Conservation (phyloP, 2,797 vertebrate species). For the Hephaestus fuliginosus region DNA sequence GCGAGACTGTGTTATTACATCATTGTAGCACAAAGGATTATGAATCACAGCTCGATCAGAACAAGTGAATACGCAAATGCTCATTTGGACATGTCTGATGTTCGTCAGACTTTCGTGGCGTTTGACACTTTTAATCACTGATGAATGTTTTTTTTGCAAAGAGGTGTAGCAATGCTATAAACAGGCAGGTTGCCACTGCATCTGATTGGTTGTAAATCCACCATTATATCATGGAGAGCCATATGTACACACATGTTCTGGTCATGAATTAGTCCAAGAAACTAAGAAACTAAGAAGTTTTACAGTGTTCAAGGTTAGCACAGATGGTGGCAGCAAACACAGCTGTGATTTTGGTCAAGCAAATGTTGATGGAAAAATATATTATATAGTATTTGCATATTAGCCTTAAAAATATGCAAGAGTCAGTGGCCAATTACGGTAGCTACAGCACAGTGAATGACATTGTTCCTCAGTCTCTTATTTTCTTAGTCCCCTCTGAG, state of each 20-base stretch:
- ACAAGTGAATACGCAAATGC: not conserved
- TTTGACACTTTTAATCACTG: not conserved
- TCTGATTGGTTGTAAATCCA: not conserved
- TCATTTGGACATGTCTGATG: not conserved
- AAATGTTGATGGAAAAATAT: not conserved
- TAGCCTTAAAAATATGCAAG: not conserved
- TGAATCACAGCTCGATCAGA: constrained; percentile 22
- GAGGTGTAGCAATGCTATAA: not conserved
- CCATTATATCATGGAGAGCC: not conserved
- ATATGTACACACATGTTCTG: constrained; percentile 1
- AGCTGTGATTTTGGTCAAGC: not conserved
- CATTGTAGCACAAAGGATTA: not conserved
- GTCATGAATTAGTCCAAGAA: constrained; percentile 14
- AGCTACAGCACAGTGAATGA: constrained; percentile 25
- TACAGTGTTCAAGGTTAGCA: not conserved
- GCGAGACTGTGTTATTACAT: constrained; percentile 8
- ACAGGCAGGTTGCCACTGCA: not conserved
- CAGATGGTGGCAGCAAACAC: not conserved
- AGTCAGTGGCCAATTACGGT: not conserved
- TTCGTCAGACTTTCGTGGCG: not conserved
- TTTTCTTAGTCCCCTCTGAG: constrained; percentile 44
- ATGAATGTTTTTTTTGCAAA: not conserved
- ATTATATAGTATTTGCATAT: not conserved
- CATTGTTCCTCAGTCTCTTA: constrained; percentile 29
- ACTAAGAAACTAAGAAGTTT: not conserved